Conservation (phyloP, 2,113 vertebrate species). For the Promerops cafer region DNA sequence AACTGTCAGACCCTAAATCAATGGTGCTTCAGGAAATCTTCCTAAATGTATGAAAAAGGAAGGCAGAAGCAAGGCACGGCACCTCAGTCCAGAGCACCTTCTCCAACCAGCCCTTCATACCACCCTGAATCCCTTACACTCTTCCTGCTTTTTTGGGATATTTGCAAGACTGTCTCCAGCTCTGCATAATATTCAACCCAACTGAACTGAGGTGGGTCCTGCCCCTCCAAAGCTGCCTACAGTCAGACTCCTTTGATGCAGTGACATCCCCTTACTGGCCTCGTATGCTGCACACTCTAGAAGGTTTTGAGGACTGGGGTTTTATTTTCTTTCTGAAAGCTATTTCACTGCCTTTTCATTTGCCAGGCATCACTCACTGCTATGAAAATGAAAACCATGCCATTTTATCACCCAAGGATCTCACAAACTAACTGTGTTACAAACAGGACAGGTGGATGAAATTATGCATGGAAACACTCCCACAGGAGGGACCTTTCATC, state of each 20-base stretch:
- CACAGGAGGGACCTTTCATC: neutral
- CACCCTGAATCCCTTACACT: neutral
- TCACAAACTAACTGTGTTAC: neutral
- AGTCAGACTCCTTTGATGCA: neutral
- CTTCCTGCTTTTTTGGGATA: neutral
- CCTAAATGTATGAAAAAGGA: neutral
- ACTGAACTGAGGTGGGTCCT: neutral
- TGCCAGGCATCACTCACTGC: neutral
- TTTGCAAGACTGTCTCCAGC: neutral
- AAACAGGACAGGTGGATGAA: conserved; percentile 1
- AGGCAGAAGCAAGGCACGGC: neutral
- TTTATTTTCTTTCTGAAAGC: neutral
- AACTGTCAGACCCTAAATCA: neutral
- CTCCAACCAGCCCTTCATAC: neutral
- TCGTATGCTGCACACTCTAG: neutral
- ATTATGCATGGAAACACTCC: neutral
- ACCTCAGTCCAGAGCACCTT: neutral
- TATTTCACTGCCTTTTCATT: neutral
- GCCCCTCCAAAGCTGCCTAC: neutral
- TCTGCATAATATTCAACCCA: neutral
- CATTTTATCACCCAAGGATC: neutral
- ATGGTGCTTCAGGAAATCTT: neutral
- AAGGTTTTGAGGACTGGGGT: neutral
- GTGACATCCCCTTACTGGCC: neutral
- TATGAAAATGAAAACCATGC: neutral